Evolutionary conservation across 2,888 invertebrate species (phyloP), one percentile per base, ranked within the genome.

Genomic region (Eristalis intricaria): DNA sequence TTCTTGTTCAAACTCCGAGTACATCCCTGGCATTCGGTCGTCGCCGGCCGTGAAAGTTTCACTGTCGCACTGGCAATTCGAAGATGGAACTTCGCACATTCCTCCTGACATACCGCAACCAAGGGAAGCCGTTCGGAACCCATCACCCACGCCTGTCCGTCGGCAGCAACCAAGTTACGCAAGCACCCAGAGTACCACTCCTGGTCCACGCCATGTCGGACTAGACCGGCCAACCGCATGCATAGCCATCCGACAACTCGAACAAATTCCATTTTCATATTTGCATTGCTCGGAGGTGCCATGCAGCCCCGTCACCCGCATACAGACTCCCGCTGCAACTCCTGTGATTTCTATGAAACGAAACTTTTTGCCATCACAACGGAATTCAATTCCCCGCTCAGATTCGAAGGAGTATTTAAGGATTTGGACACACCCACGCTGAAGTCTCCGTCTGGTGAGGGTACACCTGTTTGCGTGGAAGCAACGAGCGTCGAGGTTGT

Each of bases 191-290:
- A 64, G 68, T 60, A 40, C 43, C 40, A 56, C 50, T 84, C 63
- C 65, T 60, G 66, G 61, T 40, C 77, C 35, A 19, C 35, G 68
- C 19, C 50, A 50, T 38, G 40, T 66, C 19, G 63, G 50, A 70
- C 64, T 77, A 70, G 15, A 64, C 71, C 73, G 61, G 64, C 77
- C 75, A 61, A 84, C 80, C 81, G 64, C 81, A 85, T 77, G 75
- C 73, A 85, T 76, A 77, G 69, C 26, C 60, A 56, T 22, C 76
- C 64, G 82, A 71, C 77, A 78, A 74, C 65, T 63, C 69, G 60
- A 82, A 77, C 85, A 74, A 70, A 82, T 82, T 86, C 65, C 65
- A 78, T 81, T 77, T 74, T 78, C 82, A 74, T 86, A 78, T 82
- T 86, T 86, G 82, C 78, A 82, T 78, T 61, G 74, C 38, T 78